Evolutionary conservation across 2,888 invertebrate genomes (phyloP).

Genomic region (Hydrotaea cyrtoneurina): DNA sequence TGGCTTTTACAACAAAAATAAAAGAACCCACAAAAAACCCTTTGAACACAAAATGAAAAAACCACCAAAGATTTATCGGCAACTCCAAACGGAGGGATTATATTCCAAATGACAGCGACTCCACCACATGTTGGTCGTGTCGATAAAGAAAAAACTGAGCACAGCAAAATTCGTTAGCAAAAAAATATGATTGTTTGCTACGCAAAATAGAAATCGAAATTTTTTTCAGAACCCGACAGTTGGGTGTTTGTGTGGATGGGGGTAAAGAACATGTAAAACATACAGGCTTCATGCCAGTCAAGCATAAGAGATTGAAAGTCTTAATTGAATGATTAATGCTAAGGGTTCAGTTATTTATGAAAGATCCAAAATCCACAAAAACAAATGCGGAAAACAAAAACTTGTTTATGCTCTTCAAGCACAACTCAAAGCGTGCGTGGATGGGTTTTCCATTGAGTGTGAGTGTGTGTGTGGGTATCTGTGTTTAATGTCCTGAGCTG

Average conservation of each 20-base stretch:
- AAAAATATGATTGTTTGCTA: not conserved
- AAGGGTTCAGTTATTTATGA: constrained; percentile 21
- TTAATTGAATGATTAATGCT: constrained; percentile 56
- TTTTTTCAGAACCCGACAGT: not conserved
- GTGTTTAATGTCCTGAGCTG: constrained; percentile 3
- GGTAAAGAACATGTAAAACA: too few relatives aligned
- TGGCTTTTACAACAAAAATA: not conserved
- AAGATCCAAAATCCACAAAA: not conserved
- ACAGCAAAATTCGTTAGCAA: not conserved
- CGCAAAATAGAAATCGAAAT: constrained; percentile 6
- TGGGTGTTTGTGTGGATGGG: too few relatives aligned
- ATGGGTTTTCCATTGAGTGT: not conserved
- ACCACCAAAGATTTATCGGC: constrained; percentile 42
- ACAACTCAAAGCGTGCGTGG: not conserved
- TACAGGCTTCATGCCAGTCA: not conserved
- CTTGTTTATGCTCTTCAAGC: not conserved
- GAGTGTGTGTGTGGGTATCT: not conserved
- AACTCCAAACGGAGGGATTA: not conserved
- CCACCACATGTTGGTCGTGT: constrained; percentile 26
- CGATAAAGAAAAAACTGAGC: not conserved
- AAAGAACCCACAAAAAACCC: constrained; percentile 9
- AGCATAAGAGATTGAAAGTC: constrained; percentile 36
- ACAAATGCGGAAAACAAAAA: not conserved
- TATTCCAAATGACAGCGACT: constrained; percentile 21
- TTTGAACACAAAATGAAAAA: not conserved